phyloP scores from a whole-genome alignment of 2,797 vertebrate species.

The Adrianichthys oophorus region DNA sequence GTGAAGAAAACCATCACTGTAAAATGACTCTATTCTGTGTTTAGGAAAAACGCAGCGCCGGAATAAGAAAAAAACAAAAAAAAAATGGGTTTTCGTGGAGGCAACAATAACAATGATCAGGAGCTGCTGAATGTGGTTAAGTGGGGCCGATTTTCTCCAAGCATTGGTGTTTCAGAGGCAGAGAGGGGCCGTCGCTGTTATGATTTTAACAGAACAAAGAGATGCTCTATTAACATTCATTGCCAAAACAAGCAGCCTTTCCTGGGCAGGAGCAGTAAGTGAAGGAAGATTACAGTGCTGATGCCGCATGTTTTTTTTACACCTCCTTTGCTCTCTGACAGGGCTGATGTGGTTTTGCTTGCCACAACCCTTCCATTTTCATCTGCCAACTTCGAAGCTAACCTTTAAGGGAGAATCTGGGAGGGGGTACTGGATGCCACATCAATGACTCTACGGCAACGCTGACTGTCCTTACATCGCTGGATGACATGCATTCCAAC shows the following conservation, averaged over 20 bases:
- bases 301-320: constrained; percentile 58
- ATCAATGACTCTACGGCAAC: constrained; percentile 49
- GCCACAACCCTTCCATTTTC: constrained; percentile 55
- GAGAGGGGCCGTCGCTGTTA: constrained; percentile 33
- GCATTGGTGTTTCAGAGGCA: constrained; percentile 27
- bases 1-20: constrained; percentile 51
- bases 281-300: constrained; percentile 59
- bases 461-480: constrained; percentile 45
- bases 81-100: constrained; percentile 53
- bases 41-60: constrained; percentile 48
- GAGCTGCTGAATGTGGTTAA: constrained; percentile 54
- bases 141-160: constrained; percentile 51
- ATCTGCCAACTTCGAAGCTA: constrained; percentile 55
- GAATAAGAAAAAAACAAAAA: neutral
- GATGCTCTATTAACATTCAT: constrained; percentile 59
- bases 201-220: constrained; percentile 60
- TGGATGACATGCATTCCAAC: constrained; percentile 62
- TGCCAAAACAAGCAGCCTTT: constrained; percentile 57
- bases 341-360: constrained; percentile 33
- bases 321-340: constrained; percentile 38
- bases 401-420: constrained; percentile 59
- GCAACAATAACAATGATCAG: constrained; percentile 65
- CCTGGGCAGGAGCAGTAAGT: constrained; percentile 44
- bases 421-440: constrained; percentile 58
- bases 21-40: constrained; percentile 53